Base-by-base conservation (phyloP, 1,140 invertebrate species). In the Leptinotarsa defecta region DNA sequence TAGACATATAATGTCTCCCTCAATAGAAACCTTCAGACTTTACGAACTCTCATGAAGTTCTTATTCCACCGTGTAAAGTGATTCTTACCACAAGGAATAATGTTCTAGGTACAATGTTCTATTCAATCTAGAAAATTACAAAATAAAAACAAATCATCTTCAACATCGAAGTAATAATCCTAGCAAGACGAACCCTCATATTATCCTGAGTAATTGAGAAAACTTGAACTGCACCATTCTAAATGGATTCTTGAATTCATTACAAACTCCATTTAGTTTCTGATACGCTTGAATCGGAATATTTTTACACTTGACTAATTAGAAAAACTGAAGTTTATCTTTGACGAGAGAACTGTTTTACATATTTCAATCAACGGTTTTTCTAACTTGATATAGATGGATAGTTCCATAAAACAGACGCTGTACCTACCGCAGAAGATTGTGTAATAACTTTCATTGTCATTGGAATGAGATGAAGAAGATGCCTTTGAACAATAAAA, bases 71-170 rank as follows among this genome's bases (percentile, higher is more conserved):
- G 34, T 27, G 17, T 34, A 69, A 48, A 48, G 11, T 27, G 17
- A n/a, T n/a, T 62, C 11, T 13, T 34, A n/a, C 17, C 24, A 22
- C 19, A 20, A 24, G 69, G 5, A 22, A 57, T 71, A 71, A 71
- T 71, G 43, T 69, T 48, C 68, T 69, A 43, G 43, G 69, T 71
- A 71, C 69, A 61, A 20, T 71, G 48, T 52, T 48, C 52, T 19
- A 71, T 22, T 52, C 69, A 71, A 71, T 71, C 69, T 71, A 71
- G 69, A 57, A 71, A 71, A 71, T 71, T 71, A 48, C 69, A n/a
- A 71, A 71, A 71, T 71, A 61, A 71, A 20, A 71, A 61, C 48
- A 71, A 52, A 71, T 71, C 49, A 24, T 27, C 22, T 17, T 71
- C 27, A 15, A 17, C 43, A 17, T 22, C 48, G 49, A 57, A 71